Conservation (phyloP, 2,113 vertebrate species). For the Xenopus tropicalis region UCB_Xtro_10.0 CM004445.2:104054001-104054500, state of each 20-base stretch:
- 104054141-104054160: not conserved
- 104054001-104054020: too few relatives aligned
- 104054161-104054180: not conserved
- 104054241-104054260: slow-evolving; percentile 15
- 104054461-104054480: slow-evolving; percentile 76
- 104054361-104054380: slow-evolving; percentile 38
- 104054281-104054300: slow-evolving; percentile 23
- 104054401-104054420: slow-evolving; percentile 83
- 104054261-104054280: slow-evolving; percentile 14
- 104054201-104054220: not conserved
- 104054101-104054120: too few relatives aligned
- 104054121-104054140: too few relatives aligned
- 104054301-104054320: slow-evolving; percentile 14
- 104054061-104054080: too few relatives aligned
- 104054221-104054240: not conserved
- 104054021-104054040: too few relatives aligned
- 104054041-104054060: too few relatives aligned
- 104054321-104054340: slow-evolving; percentile 33
- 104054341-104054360: slow-evolving; percentile 37
- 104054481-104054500: slow-evolving; percentile 65
- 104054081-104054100: too few relatives aligned
- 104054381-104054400: slow-evolving; percentile 80
- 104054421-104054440: slow-evolving; percentile 65
- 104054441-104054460: slow-evolving; percentile 81
- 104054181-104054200: not conserved